Conservation (phyloP, 2,888 invertebrate genomes). For the Synanthedon vespiformis region DNA sequence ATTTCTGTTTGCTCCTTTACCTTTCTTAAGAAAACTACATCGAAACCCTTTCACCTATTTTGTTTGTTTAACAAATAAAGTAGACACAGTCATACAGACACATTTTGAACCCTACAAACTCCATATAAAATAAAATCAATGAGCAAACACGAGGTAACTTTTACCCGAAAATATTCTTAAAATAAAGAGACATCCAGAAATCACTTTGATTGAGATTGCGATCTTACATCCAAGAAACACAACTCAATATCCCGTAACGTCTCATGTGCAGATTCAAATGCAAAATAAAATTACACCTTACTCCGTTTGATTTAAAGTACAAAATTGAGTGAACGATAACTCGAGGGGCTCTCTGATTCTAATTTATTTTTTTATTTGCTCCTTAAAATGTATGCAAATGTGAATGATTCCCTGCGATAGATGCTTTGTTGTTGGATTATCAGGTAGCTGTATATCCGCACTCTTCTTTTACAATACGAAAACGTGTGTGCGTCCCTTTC, state of each 20-base stretch:
- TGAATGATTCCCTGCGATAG: constrained; percentile 35
- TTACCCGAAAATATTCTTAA: neutral
- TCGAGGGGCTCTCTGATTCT: constrained; percentile 3
- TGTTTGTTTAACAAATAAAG: neutral
- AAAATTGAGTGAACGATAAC: neutral
- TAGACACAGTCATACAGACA: neutral
- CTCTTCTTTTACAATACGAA: constrained; percentile 12
- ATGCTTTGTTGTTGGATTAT: constrained; percentile 38
- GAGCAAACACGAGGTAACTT: neutral
- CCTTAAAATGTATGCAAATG: constrained; percentile 40
- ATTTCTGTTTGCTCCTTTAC: neutral
- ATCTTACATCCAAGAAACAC: neutral
- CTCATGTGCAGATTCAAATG: neutral
- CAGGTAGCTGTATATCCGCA: constrained; percentile 17
- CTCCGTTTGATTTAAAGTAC: neutral
- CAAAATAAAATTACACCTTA: neutral
- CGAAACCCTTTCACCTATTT: neutral
- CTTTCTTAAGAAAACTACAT: neutral
- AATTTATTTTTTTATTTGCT: constrained; percentile 46
- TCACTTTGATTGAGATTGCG: neutral
- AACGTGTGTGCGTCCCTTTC: constrained; percentile 12
- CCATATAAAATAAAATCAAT: neutral
- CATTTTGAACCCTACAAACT: neutral
- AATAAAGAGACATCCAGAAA: neutral
- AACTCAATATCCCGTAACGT: neutral